Conservation (phyloP, 2,113 vertebrate genomes). For the Vidua chalybeata region DNA sequence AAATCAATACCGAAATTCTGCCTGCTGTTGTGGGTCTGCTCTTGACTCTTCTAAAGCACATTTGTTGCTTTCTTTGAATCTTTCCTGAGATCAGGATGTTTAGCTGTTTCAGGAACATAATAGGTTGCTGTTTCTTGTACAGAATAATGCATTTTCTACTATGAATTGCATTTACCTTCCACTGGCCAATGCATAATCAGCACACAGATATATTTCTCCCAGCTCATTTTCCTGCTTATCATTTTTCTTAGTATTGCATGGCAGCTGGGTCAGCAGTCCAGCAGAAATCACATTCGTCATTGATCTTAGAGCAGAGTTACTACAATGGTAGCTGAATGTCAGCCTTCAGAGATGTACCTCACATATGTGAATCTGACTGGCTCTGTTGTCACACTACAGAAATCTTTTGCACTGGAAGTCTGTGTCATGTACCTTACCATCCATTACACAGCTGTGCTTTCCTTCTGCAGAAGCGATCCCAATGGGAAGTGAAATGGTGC, state of each 20-base stretch:
- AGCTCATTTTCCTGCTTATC: slow-evolving; percentile 1
- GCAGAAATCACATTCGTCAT: not conserved
- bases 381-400: not conserved
- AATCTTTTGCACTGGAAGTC: not conserved
- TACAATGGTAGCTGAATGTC: not conserved
- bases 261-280: not conserved
- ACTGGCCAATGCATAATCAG: not conserved
- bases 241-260: not conserved
- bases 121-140: not conserved
- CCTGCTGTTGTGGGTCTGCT: not conserved
- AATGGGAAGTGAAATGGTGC: not conserved
- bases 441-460: not conserved
- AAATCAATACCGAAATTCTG: not conserved
- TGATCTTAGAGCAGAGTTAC: not conserved
- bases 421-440: not conserved
- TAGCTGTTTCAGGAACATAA: not conserved
- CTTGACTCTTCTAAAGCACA: not conserved
- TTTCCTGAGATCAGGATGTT: not conserved
- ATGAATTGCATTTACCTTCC: not conserved
- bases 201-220: not conserved
- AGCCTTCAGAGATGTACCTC: not conserved
- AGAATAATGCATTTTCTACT: not conserved
- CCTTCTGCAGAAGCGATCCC: not conserved
- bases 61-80: not conserved
- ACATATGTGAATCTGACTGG: not conserved